A percentile compares a stretch with the other conserved stretches of the same genome.
Conservation (phyloP, 2,888 invertebrate genomes). For the Stenodera caucasica region DNA sequence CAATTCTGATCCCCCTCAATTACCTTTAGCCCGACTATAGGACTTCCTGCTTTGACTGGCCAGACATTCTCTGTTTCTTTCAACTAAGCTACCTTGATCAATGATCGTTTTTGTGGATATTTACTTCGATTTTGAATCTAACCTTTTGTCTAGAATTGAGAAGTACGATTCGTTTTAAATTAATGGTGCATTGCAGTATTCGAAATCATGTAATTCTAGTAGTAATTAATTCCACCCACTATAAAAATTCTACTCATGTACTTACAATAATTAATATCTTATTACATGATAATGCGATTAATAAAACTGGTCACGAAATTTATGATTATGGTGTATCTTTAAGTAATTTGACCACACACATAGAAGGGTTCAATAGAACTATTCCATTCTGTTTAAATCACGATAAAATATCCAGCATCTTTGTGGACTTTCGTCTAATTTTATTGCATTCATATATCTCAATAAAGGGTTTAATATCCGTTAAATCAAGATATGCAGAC, state of each 20-base stretch:
- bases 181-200: slow-evolving; percentile 5
- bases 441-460: slow-evolving; percentile 22
- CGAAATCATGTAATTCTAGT: background rate
- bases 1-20: slow-evolving; percentile 31
- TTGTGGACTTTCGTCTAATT: slow-evolving; percentile 13
- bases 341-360: background rate
- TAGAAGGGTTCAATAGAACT: background rate
- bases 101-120: slow-evolving; percentile 40
- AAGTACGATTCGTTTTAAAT: background rate
- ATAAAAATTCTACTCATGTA: background rate
- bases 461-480: slow-evolving; percentile 29
- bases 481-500: slow-evolving; percentile 29
- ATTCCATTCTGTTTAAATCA: background rate
- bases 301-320: background rate
- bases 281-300: background rate
- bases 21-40: slow-evolving; percentile 42
- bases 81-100: slow-evolving; percentile 43
- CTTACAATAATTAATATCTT: background rate
- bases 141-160: background rate
- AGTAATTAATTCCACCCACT: background rate
- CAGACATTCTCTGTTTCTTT: slow-evolving; percentile 34
- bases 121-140: slow-evolving; percentile 37
- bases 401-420: background rate
- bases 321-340: background rate
- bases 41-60: slow-evolving; percentile 40